phyloP scores from a whole-genome alignment of 1,140 invertebrate species.

The Drosophila ercepeae region DNA sequence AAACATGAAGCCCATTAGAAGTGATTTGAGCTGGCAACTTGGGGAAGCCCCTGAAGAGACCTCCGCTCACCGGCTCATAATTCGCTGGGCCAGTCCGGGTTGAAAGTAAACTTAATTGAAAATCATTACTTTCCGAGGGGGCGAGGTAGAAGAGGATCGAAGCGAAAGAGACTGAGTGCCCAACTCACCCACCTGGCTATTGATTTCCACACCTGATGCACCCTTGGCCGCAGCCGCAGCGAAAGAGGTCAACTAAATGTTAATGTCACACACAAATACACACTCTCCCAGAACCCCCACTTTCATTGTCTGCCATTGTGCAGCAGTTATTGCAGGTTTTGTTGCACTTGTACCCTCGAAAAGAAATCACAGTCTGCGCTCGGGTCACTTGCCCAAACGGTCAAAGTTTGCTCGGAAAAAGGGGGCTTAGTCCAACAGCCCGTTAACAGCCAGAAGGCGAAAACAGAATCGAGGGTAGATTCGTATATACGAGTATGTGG shows the following conservation, averaged over 20 bases:
- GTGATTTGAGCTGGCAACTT: conserved; percentile 76
- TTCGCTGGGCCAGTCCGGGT: conserved; percentile 33
- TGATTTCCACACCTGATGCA: conserved; percentile 72
- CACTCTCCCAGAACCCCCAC: conserved; percentile 11
- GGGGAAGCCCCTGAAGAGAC: conserved; percentile 68
- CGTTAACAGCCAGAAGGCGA: conserved; percentile 22
- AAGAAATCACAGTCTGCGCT: conserved; percentile 74
- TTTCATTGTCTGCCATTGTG: conserved; percentile 41
- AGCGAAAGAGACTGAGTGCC: background rate
- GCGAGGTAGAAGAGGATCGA: too few species aligned
- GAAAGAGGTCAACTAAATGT: conserved; percentile 79
- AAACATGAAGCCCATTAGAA: conserved; percentile 83
- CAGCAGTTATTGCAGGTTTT: conserved; percentile 8
- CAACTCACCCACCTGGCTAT: conserved; percentile 42
- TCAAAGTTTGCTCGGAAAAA: conserved; percentile 51
- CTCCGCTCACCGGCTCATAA: conserved; percentile 49
- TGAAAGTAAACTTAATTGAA: conserved; percentile 73
- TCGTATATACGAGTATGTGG: too few species aligned
- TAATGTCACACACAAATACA: conserved; percentile 66
- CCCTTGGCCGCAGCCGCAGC: conserved; percentile 72
- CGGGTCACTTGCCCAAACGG: conserved; percentile 67
- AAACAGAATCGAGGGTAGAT: conserved; percentile 35
- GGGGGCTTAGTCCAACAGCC: conserved; percentile 53
- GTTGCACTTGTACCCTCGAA: conserved; percentile 25
- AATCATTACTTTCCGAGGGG: conserved; percentile 61